A percentile compares a stretch with the other conserved stretches of the same genome.
Conservation (phyloP, 2,113 vertebrate species). For the Maccullochella peelii region DNA sequence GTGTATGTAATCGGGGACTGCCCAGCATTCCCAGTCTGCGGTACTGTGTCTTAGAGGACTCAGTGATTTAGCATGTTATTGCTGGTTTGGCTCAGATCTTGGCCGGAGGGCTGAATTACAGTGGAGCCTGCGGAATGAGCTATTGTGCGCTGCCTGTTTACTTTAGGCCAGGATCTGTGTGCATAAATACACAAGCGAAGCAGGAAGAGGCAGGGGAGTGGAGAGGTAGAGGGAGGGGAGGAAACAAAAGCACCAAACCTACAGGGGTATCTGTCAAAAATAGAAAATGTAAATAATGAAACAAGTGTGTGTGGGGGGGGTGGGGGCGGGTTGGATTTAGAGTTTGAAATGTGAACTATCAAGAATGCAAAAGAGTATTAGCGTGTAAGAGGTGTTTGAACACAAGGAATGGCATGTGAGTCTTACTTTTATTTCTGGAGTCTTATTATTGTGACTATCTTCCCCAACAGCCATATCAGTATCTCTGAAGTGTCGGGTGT, state of each 20-base stretch:
- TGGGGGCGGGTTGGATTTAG: conserved; percentile 4
- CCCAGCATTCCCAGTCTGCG: conserved; percentile 61
- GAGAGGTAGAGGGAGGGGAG: conserved; percentile 32
- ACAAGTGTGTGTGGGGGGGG: neutral
- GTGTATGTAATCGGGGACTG: conserved; percentile 56
- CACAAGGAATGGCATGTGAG: conserved; percentile 39
- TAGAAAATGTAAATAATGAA: conserved; percentile 76
- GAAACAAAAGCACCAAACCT: conserved; percentile 68
- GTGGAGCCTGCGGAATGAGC: conserved; percentile 71
- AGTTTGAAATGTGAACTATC: conserved; percentile 53
- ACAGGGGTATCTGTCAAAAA: conserved; percentile 68
- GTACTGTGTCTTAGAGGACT: conserved; percentile 58
- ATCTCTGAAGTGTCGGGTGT: conserved; percentile 54
- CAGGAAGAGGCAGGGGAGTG: conserved; percentile 65
- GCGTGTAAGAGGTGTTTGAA: conserved; percentile 26
- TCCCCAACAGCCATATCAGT: conserved; percentile 46
- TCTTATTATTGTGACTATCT: conserved; percentile 61
- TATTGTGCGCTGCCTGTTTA: conserved; percentile 77
- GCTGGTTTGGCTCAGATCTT: conserved; percentile 70
- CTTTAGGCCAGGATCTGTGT: conserved; percentile 71
- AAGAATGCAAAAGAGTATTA: conserved; percentile 46
- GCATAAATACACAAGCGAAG: conserved; percentile 67
- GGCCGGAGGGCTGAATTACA: conserved; percentile 70
- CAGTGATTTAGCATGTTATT: conserved; percentile 65
- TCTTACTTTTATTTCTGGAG: conserved; percentile 64